Evolutionary conservation across 37 sponge, comb jelly and placozoan species (phyloP), one percentile per base, ranked within the genome.

Genomic region (Chondrilla cf. caribensis): DNA sequence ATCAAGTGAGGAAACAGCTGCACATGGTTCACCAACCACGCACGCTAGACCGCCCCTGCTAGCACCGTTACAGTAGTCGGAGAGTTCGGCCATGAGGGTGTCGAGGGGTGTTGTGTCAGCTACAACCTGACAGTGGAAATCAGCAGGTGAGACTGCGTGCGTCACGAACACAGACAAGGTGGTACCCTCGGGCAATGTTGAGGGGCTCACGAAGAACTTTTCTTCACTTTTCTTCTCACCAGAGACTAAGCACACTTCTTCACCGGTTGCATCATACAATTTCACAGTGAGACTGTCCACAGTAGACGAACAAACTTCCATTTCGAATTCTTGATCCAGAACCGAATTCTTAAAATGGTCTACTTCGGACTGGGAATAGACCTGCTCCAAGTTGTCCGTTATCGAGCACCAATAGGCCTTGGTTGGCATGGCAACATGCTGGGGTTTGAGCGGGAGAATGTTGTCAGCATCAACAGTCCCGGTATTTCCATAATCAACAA

Each of bases 401-500:
- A 43, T 75, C 38, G 76, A 36, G 40, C 91, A 91, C 66, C 71
- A 17, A 38, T 87, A 39, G 43, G 88, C 82, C 58, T 91, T 87
- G 4, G 84, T 78, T 2, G 81, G 82, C 17, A 84, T 25, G 24
- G 66, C 77, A 21, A 68, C 65, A 43, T 84, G 44, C 58, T 81
- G 60, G 0, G 75, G 65, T 3, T 65, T 18, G 60, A 91, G 70
- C 40, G 51, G 64, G 11, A 35, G 26, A 3, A 90, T 70, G 21
- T 75, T 60, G 51, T 28, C 58, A 0, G 80, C 29, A 28, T 80
- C 47, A 0, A 82, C 81, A 1, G 17, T 21, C 43, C 89, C 93
- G 19, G 73, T 54, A 51, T 93, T 93, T 29, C 93, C 93, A 79
- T 93, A 93, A 58, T 94, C 95, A 36, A 94, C 81, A 54, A 83